Percentiles rank a stretch among this genome's conserved stretches.
phyloP scores from a whole-genome alignment of 2,113 vertebrate species.

The Laticauda laticaudata region DNA sequence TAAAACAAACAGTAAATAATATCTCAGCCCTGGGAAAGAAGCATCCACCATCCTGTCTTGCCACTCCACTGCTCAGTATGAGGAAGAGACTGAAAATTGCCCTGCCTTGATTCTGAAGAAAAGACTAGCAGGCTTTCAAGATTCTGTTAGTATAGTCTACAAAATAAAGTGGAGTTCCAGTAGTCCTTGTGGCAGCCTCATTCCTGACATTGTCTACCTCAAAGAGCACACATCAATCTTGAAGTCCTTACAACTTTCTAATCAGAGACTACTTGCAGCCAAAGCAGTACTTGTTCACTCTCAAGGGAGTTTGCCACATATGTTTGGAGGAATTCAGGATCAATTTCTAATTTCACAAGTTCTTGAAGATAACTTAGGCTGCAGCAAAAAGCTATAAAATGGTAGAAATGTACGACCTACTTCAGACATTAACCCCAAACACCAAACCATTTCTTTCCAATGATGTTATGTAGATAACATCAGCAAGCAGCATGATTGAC shows the following conservation, averaged over 20 bases:
- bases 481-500: neutral
- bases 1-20: neutral
- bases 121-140: neutral
- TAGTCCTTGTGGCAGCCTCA: neutral
- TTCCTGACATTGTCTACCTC: neutral
- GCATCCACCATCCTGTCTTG: no score
- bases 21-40: neutral
- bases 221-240: neutral
- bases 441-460: neutral
- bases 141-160: neutral
- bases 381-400: neutral
- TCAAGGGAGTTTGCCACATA: neutral
- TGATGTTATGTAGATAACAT: neutral
- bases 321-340: neutral
- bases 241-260: neutral
- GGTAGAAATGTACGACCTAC: neutral
- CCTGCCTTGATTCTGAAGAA: neutral
- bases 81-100: neutral
- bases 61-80: no score
- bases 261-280: neutral
- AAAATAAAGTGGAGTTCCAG: neutral
- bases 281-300: neutral
- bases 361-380: neutral
- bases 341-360: neutral
- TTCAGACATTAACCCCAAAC: neutral